These are phyloP conservation scores for Bugulina stolonifera DNA, from an alignment of 2,888 invertebrate species.

Conservation along the genomic window DNA sequence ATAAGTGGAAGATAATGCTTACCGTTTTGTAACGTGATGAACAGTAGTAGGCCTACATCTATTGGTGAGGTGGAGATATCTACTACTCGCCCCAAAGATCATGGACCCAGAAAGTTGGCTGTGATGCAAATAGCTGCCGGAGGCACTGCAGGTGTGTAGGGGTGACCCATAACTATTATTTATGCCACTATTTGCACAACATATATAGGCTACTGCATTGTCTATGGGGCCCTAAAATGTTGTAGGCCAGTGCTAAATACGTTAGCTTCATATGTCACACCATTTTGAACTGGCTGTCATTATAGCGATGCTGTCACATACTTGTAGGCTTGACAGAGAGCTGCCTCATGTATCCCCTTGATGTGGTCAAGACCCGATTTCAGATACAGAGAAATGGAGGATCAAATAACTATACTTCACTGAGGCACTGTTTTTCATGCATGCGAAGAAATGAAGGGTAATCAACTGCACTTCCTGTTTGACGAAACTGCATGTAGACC, in stretches of 20 bases:
- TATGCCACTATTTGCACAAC: neutral
- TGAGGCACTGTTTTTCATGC: constrained; percentile 79
- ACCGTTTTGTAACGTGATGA: no score
- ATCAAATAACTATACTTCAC: constrained; percentile 66
- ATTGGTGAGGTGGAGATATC: no score
- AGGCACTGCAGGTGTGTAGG: constrained; percentile 69
- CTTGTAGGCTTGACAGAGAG: constrained; percentile 81
- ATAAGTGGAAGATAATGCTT: no score
- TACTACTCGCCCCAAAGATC: constrained; percentile 31
- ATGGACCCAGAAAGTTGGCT: constrained; percentile 56
- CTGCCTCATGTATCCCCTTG: constrained; percentile 91
- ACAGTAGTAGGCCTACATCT: no score
- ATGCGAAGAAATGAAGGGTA: constrained; percentile 79
- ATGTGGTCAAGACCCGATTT: constrained; percentile 83
- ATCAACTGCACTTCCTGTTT: no score
- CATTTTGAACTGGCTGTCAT: no score
- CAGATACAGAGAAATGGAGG: constrained; percentile 63
- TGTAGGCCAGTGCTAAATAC: no score
- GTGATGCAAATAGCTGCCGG: constrained; percentile 78
- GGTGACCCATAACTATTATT: neutral
- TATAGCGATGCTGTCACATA: no score
- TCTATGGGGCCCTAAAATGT: no score
- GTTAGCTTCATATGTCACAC: no score
- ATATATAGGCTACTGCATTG: neutral
- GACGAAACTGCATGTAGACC: no score